Evolutionary conservation across 2,113 vertebrate genomes (phyloP).

Genomic region (Nycticorax nycticorax): DNA sequence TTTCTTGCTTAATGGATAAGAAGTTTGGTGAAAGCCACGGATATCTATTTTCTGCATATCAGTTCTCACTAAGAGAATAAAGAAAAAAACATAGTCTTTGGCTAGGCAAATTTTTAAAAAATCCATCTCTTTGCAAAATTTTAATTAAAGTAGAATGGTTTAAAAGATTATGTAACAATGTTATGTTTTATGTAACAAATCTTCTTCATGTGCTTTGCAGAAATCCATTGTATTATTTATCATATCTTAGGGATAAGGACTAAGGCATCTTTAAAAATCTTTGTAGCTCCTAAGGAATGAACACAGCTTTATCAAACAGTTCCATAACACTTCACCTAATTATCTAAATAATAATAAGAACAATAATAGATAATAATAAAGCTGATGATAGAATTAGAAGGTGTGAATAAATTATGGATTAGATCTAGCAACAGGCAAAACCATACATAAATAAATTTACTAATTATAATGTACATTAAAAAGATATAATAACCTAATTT

Average conservation of each 20-base stretch:
- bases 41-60: background rate
- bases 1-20: background rate
- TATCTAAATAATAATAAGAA: background rate
- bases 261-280: background rate
- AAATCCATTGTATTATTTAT: background rate
- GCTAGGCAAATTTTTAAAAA: background rate
- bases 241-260: background rate
- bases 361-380: background rate
- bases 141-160: background rate
- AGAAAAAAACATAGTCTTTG: background rate
- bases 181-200: background rate
- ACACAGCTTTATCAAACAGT: background rate
- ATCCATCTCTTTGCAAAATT: background rate
- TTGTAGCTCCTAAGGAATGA: background rate
- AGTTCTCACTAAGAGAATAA: background rate
- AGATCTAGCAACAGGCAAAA: background rate
- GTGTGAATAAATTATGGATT: background rate
- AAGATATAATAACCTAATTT: background rate
- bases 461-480: background rate
- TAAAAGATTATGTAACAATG: background rate
- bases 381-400: background rate
- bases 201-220: background rate
- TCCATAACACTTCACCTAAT: background rate
- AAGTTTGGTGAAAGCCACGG: background rate
- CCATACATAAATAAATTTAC: background rate